Conservation (phyloP, 2,888 invertebrate genomes). For the Andrena hattorfiana region DNA sequence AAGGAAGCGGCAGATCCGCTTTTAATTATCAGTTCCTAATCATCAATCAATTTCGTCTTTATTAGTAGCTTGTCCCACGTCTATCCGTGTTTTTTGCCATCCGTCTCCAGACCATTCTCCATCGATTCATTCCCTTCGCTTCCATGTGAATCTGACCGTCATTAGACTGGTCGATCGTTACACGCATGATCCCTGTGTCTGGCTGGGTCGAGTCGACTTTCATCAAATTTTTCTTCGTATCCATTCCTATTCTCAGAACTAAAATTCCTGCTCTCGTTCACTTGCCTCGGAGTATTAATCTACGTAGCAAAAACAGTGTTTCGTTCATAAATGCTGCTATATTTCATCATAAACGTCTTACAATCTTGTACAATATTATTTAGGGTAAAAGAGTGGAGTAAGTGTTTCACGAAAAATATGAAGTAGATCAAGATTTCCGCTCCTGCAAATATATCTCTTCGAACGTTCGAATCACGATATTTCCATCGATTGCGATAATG, state of each 20-base stretch:
- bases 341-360: background rate
- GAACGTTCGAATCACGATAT: background rate
- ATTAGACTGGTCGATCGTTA: conserved; percentile 75
- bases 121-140: conserved; percentile 75
- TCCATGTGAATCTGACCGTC: conserved; percentile 72
- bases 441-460: background rate
- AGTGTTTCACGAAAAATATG: background rate
- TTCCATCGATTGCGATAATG: background rate
- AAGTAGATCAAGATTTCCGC: background rate
- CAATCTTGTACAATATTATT: background rate
- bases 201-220: conserved; percentile 58
- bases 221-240: conserved; percentile 49
- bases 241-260: conserved; percentile 53
- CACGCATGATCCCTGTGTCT: conserved; percentile 64
- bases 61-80: conserved; percentile 66
- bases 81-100: conserved; percentile 71
- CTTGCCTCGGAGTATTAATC: conserved; percentile 50
- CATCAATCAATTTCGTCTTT: conserved; percentile 79
- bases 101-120: conserved; percentile 66
- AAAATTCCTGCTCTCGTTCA: conserved; percentile 66
- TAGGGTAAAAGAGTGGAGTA: background rate
- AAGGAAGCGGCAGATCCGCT: conserved; percentile 29
- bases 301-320: background rate
- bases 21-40: conserved; percentile 78
- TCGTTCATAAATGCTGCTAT: background rate